phyloP scores from a whole-genome alignment of 2,113 vertebrate species.

The Vulpes ferrilata region DNA sequence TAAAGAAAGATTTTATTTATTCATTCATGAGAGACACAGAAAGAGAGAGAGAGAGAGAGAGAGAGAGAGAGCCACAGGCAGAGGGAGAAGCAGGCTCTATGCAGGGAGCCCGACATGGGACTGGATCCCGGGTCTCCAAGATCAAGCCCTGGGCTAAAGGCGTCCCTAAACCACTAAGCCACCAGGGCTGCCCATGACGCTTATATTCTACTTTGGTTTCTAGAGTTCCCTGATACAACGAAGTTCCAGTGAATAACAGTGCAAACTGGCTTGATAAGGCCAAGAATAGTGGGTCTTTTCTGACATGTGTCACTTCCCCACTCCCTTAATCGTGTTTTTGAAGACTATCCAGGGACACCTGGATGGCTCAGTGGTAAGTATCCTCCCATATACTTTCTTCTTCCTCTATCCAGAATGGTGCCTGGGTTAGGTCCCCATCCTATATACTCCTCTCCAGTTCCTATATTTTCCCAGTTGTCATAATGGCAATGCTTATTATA shows the following conservation, averaged over 20 bases:
- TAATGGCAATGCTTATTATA: constrained; percentile 20
- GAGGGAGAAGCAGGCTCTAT: no score
- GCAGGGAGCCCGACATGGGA: no score
- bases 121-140: no score
- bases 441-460: background rate
- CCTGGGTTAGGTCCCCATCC: background rate
- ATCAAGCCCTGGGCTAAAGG: no score
- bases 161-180: no score
- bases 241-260: background rate
- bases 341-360: background rate
- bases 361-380: background rate
- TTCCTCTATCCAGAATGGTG: background rate
- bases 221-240: background rate
- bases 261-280: background rate
- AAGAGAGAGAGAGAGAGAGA: no score
- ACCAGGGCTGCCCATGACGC: no score
- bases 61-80: no score
- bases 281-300: background rate
- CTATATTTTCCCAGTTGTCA: background rate
- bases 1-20: no score
- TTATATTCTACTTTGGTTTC: background rate
- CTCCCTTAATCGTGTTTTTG: background rate
- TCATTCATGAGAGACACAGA: no score
- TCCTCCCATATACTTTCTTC: background rate
- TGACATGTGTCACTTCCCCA: background rate